Conservation (phyloP, 2,113 vertebrate species). For the Cacatua alba region DNA sequence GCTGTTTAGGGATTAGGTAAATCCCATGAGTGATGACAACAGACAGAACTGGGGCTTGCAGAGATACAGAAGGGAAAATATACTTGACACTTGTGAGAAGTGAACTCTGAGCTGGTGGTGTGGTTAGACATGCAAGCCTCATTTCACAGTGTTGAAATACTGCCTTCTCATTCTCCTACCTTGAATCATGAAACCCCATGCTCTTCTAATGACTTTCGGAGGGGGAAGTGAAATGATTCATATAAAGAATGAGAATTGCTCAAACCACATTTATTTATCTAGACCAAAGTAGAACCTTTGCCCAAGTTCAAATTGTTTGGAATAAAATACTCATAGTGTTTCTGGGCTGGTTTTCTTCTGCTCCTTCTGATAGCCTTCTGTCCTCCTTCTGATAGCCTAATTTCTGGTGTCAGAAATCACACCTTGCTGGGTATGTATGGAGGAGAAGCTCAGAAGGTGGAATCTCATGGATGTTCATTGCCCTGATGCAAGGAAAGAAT, state of each 20-base stretch:
- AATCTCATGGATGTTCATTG: background rate
- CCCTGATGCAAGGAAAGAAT: background rate
- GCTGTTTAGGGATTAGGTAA: slow-evolving; percentile 48
- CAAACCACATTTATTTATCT: slow-evolving; percentile 6
- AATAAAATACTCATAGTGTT: background rate
- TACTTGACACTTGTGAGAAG: slow-evolving; percentile 23
- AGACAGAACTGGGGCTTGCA: slow-evolving; percentile 36
- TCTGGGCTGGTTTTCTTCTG: background rate
- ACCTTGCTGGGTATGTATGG: background rate
- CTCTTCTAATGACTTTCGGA: background rate
- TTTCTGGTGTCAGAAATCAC: background rate
- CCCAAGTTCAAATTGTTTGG: background rate
- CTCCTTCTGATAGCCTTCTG: background rate
- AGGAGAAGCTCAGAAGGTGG: background rate
- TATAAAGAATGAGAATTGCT: slow-evolving; percentile 3
- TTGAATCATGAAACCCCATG: slow-evolving; percentile 1
- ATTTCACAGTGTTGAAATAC: background rate
- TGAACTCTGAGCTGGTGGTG: background rate
- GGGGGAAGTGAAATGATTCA: slow-evolving; percentile 24
- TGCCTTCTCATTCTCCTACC: slow-evolving; percentile 40
- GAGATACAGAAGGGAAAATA: slow-evolving; percentile 11
- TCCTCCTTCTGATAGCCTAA: background rate
- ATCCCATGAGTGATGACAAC: slow-evolving; percentile 53
- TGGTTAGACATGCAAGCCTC: slow-evolving; percentile 19
- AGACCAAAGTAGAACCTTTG: background rate